These are phyloP conservation scores for Dromius quadrimaculatus DNA, from an alignment of 2,888 invertebrate species.

Conservation along the genomic window DNA sequence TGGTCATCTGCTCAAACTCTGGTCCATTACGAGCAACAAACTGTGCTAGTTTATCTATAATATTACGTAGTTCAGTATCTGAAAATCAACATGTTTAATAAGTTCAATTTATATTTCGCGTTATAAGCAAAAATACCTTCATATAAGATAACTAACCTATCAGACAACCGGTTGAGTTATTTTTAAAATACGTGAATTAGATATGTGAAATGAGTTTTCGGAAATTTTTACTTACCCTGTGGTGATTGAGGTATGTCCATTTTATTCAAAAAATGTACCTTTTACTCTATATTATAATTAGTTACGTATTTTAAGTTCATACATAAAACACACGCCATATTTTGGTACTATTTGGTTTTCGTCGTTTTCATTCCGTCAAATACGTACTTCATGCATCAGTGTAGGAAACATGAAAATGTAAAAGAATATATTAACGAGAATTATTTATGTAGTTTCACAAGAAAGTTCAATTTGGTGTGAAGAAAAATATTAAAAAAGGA, in stretches of 20 bases:
- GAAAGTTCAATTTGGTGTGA: too few species aligned
- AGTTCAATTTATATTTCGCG: slow-evolving; percentile 15
- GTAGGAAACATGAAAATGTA: too few species aligned
- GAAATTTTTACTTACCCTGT: slow-evolving; percentile 68
- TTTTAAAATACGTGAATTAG: slow-evolving; percentile 44
- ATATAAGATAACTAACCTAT: slow-evolving; percentile 50
- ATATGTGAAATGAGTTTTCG: slow-evolving; percentile 35
- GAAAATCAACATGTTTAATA: slow-evolving; percentile 59
- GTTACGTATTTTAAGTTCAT: slow-evolving; percentile 24
- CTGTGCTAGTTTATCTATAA: slow-evolving; percentile 98
- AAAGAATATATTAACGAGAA: too few species aligned
- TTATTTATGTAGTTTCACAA: too few species aligned
- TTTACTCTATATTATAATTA: slow-evolving; percentile 9
- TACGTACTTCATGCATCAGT: background rate
- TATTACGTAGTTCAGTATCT: slow-evolving; percentile 96
- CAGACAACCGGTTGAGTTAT: slow-evolving; percentile 49
- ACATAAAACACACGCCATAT: slow-evolving; percentile 48
- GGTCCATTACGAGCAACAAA: slow-evolving; percentile 99
- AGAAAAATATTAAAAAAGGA: too few species aligned
- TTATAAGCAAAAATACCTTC: slow-evolving; percentile 42
- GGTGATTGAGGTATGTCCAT: slow-evolving; percentile 72
- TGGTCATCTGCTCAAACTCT: slow-evolving; percentile 99
- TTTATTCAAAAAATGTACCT: slow-evolving; percentile 50
- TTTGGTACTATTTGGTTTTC: slow-evolving; percentile 37
- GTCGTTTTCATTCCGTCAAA: background rate